Evolutionary conservation across 2,888 invertebrate species (phyloP).

Genomic region (Ennomos fuscantarius): DNA sequence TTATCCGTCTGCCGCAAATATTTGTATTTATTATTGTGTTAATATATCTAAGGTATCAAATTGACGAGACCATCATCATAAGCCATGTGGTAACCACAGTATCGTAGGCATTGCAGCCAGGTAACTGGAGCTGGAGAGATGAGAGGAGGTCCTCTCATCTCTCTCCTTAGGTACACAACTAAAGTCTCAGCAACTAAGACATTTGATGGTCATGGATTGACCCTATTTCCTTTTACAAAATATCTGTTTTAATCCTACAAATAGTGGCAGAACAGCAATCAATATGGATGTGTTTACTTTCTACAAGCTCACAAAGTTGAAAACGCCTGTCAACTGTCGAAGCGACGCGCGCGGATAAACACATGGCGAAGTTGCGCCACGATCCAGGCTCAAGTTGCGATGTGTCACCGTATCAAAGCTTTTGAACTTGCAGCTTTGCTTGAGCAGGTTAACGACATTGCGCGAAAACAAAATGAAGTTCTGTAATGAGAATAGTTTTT

Average conservation of each 20-base stretch:
- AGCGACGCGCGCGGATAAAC: slow-evolving; percentile 29
- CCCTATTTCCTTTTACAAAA: no score
- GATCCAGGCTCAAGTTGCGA: slow-evolving; percentile 33
- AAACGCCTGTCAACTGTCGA: slow-evolving; percentile 1
- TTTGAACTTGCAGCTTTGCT: slow-evolving; percentile 32
- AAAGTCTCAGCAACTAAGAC: no score
- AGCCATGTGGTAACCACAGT: no score
- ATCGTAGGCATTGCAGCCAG: no score
- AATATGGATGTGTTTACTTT: slow-evolving; percentile 3
- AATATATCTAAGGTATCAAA: no score
- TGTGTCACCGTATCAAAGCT: slow-evolving; percentile 39
- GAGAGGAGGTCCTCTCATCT: no score
- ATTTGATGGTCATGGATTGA: no score
- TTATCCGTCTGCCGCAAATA: no score
- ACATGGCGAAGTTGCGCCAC: slow-evolving; percentile 30
- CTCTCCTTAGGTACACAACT: no score
- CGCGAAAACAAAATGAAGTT: slow-evolving; percentile 15
- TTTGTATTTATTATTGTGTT: no score
- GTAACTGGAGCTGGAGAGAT: no score
- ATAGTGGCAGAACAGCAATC: slow-evolving; percentile 1
- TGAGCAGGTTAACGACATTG: slow-evolving; percentile 12
- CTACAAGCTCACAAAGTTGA: slow-evolving; percentile 9
- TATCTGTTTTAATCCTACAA: neutral
- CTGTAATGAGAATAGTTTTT: slow-evolving; percentile 27
- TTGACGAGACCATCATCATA: no score